Evolutionary conservation across 2,888 invertebrate genomes (phyloP).

Genomic region (Hylaea fasciaria): DNA sequence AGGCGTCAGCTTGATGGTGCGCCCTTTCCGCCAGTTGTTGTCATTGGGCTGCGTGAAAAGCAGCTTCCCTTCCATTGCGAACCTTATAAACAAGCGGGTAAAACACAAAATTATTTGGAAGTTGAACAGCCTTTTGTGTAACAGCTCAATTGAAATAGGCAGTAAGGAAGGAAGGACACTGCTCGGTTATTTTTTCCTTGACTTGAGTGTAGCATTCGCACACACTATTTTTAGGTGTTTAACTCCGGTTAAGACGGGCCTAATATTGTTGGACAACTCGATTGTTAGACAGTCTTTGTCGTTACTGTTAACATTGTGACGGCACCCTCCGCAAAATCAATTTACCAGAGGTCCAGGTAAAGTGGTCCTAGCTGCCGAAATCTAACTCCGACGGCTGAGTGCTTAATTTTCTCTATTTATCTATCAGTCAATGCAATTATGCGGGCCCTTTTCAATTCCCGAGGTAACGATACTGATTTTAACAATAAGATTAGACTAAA

Average conservation of each 20-base stretch:
- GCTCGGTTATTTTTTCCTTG: neutral
- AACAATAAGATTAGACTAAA: conserved; percentile 29
- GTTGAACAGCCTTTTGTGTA: neutral
- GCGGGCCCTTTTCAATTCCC: conserved; percentile 18
- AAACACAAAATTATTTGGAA: conserved; percentile 39
- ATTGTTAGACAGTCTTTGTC: neutral
- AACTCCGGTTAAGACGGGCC: neutral
- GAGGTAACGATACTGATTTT: conserved; percentile 23
- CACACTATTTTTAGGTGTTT: neutral
- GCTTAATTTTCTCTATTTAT: conserved; percentile 40
- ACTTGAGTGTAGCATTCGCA: neutral
- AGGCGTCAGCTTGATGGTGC: conserved; percentile 94
- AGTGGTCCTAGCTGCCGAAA: conserved; percentile 25
- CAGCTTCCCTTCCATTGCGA: conserved; percentile 95
- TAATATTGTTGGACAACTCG: too few species aligned
- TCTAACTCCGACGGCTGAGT: conserved; percentile 24
- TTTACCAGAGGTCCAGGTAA: conserved; percentile 26
- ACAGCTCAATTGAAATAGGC: neutral
- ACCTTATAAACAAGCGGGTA: conserved; percentile 74
- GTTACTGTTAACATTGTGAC: conserved; percentile 25
- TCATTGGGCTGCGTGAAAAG: conserved; percentile 95
- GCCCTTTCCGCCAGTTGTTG: conserved; percentile 95
- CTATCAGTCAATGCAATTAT: conserved; percentile 28
- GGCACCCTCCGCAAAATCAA: conserved; percentile 32
- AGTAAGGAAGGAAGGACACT: neutral